phyloP scores from a whole-genome alignment of 2,888 invertebrate species.

The Cabera pusaria region DNA sequence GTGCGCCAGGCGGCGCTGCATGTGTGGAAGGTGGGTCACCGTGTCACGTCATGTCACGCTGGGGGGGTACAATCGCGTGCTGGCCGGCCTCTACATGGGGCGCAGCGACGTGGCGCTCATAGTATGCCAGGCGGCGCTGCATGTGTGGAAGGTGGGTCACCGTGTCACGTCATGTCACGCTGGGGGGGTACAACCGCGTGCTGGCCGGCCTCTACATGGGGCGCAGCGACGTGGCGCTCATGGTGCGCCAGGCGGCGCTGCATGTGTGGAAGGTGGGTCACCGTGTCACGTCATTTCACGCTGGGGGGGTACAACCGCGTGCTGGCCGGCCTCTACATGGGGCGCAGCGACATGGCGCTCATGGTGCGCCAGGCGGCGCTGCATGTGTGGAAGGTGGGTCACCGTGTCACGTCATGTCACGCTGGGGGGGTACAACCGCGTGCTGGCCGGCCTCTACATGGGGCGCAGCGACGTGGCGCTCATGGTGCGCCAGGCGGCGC shows the following conservation, averaged over 20 bases:
- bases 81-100: too few relatives aligned
- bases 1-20: conserved; percentile 98
- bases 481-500: conserved; percentile 98
- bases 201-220: too few relatives aligned
- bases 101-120: too few relatives aligned
- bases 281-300: too few relatives aligned
- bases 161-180: too few relatives aligned
- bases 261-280: conserved; percentile 99
- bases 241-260: conserved; percentile 98
- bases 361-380: conserved; percentile 98
- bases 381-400: conserved; percentile 98
- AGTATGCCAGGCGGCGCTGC: conserved; percentile 98
- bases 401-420: too few relatives aligned
- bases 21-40: conserved; percentile 98
- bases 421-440: conserved; percentile 19
- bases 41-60: too few relatives aligned
- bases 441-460: too few relatives aligned
- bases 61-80: neutral
- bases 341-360: too few relatives aligned
- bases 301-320: conserved; percentile 19
- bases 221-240: too few relatives aligned
- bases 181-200: conserved; percentile 19
- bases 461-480: too few relatives aligned
- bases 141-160: conserved; percentile 98
- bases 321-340: too few relatives aligned